A percentile compares a stretch with the other conserved stretches of the same genome.
Conservation (phyloP, 2,888 invertebrate genomes). For the Hirtodrosophila cameraria region DNA sequence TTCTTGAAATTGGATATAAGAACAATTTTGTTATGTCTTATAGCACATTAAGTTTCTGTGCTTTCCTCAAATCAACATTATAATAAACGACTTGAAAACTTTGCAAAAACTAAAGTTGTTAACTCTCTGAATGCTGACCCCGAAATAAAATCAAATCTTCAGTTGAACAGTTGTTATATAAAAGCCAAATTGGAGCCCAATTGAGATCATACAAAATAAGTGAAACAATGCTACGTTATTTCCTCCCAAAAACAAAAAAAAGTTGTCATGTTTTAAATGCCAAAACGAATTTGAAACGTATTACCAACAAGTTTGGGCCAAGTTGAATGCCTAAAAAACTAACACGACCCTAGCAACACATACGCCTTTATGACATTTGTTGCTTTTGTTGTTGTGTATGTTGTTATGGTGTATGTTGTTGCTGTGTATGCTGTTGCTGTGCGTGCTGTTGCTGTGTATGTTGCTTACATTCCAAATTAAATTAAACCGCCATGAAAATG, state of each 20-base stretch:
- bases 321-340: slow-evolving; percentile 21
- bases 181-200: slow-evolving; percentile 1
- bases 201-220: slow-evolving; percentile 2
- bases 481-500: slow-evolving; percentile 70
- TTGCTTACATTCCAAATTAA: slow-evolving; percentile 59
- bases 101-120: no score
- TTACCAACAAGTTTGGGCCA: slow-evolving; percentile 34
- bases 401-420: no score
- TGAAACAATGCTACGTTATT: slow-evolving; percentile 2
- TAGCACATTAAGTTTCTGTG: no score
- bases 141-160: no score
- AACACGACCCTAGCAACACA: neutral
- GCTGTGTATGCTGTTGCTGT: slow-evolving; percentile 7
- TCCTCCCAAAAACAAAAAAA: no score
- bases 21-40: no score
- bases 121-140: no score
- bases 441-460: neutral
- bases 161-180: no score
- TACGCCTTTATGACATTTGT: slow-evolving; percentile 29
- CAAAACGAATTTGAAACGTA: slow-evolving; percentile 24
- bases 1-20: no score
- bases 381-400: slow-evolving; percentile 2
- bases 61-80: no score
- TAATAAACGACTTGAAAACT: no score
- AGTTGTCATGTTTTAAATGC: slow-evolving; percentile 10